Evolutionary conservation across 2,113 vertebrate genomes (phyloP).

Genomic region (Cepphus grylle): DNA sequence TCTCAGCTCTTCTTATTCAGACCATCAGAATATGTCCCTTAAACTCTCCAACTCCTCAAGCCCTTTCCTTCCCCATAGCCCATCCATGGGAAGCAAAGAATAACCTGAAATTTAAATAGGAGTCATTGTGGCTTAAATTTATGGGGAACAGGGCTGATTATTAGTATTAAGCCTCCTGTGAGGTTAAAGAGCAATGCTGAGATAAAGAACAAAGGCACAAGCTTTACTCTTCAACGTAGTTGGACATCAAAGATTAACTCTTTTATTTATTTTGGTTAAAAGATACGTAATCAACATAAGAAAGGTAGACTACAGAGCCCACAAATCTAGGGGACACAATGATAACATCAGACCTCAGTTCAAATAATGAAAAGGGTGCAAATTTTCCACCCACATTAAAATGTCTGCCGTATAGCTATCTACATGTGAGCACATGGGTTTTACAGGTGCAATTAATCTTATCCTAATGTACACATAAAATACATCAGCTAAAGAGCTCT

Average conservation of each 20-base stretch:
- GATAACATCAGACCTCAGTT: background rate
- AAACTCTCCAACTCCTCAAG: background rate
- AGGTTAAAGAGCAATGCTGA: background rate
- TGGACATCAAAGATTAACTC: background rate
- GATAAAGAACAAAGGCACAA: background rate
- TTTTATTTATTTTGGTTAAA: conserved; percentile 5
- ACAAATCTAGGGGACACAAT: background rate
- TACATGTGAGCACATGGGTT: background rate
- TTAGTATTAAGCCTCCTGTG: background rate
- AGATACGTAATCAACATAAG: background rate
- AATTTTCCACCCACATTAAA: background rate
- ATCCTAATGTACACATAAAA: background rate
- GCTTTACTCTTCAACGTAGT: background rate
- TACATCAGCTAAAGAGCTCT: background rate
- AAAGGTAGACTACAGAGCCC: background rate
- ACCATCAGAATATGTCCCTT: background rate
- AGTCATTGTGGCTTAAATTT: background rate
- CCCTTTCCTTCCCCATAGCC: background rate
- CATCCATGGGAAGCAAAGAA: background rate
- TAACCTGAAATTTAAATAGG: background rate
- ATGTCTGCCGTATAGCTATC: background rate
- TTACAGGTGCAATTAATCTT: background rate
- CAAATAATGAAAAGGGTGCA: background rate
- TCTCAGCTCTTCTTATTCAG: background rate
- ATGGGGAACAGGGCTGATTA: background rate